A percentile compares a stretch with the other conserved stretches of the same genome.
Conservation (phyloP, 2,113 vertebrate species). For the Xenopus borealis region DNA sequence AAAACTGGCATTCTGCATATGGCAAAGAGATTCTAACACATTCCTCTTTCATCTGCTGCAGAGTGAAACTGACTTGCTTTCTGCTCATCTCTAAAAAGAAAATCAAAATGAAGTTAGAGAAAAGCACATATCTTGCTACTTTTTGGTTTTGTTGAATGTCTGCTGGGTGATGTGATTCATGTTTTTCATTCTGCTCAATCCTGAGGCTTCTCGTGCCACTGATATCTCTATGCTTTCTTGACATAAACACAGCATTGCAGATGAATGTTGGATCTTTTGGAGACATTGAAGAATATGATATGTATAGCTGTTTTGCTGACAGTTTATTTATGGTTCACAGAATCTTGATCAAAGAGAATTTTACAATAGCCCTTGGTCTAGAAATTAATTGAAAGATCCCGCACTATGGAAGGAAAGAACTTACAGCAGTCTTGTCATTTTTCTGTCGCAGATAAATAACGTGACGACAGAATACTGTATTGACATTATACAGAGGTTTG, state of each 20-base stretch:
- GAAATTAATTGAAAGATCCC: conserved; percentile 33
- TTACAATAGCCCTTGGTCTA: conserved; percentile 13
- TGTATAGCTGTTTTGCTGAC: conserved; percentile 22
- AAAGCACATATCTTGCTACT: too few species aligned
- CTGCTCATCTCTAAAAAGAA: too few species aligned
- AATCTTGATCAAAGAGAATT: conserved; percentile 22
- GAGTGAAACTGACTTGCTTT: too few species aligned
- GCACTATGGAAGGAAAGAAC: conserved; percentile 21
- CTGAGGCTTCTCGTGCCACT: too few species aligned
- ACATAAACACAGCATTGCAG: not conserved
- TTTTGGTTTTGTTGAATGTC: too few species aligned
- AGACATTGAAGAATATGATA: conserved; percentile 23
- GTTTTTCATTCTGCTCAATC: too few species aligned
- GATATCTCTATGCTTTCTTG: too few species aligned
- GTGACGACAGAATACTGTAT: conserved; percentile 85
- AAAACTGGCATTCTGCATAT: too few species aligned
- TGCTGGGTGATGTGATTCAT: too few species aligned
- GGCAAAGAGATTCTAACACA: too few species aligned
- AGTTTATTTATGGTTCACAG: conserved; percentile 35
- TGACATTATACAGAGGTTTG: conserved; percentile 92
- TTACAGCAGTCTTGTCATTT: conserved; percentile 42
- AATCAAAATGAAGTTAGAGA: too few species aligned
- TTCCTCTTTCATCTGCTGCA: too few species aligned
- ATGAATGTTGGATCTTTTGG: conserved; percentile 22
- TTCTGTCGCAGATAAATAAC: conserved; percentile 75